phyloP scores from a whole-genome alignment of 1,140 invertebrate species.

The Bombus balteatus region DNA sequence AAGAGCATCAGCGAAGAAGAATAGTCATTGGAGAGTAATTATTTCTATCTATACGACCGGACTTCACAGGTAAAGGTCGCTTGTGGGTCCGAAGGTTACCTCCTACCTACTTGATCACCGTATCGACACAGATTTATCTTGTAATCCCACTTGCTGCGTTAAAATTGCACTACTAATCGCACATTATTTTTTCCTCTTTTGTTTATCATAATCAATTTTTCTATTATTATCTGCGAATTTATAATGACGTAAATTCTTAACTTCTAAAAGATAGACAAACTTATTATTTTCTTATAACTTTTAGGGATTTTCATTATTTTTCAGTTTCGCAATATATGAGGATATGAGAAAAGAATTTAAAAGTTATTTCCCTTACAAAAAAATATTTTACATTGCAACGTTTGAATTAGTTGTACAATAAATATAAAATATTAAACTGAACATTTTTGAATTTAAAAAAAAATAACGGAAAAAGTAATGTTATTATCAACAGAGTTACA shows the following conservation, averaged over 20 bases:
- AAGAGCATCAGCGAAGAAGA: slow-evolving; percentile 52
- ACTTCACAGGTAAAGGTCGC: slow-evolving; percentile 71
- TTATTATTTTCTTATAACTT: not conserved
- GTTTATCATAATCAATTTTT: not conserved
- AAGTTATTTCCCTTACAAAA: not conserved
- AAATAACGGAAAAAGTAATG: not conserved
- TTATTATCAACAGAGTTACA: slow-evolving; percentile 21
- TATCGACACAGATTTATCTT: slow-evolving; percentile 61
- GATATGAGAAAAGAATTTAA: too few species aligned
- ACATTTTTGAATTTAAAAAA: not conserved
- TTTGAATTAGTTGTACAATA: not conserved
- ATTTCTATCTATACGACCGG: slow-evolving; percentile 61
- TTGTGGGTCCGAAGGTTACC: slow-evolving; percentile 72
- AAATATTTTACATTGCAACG: too few species aligned
- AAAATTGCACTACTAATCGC: slow-evolving; percentile 29
- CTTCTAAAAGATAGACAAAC: not conserved
- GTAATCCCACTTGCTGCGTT: slow-evolving; percentile 43
- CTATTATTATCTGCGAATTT: not conserved
- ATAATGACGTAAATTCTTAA: slow-evolving; percentile 21
- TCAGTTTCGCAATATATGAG: too few species aligned
- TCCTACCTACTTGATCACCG: slow-evolving; percentile 53
- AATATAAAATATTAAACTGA: not conserved
- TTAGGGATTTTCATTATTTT: not conserved
- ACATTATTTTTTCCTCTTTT: not conserved
- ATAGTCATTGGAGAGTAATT: slow-evolving; percentile 64